Evolutionary conservation across 2,888 invertebrate genomes (phyloP).

Genomic region (Syrista parreyssii): DNA sequence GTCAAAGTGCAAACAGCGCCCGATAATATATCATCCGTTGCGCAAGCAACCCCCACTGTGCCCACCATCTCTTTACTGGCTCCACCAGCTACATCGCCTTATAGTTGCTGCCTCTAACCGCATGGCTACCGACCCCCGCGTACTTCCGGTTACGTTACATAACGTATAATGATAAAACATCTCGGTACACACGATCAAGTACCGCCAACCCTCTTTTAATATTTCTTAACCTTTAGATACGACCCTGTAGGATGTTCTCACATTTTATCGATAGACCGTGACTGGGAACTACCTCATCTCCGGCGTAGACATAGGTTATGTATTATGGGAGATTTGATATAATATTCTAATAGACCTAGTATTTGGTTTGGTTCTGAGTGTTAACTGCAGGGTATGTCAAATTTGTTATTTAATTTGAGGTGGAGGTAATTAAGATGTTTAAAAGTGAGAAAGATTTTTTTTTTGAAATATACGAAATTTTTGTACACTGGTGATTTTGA

Average conservation of each 20-base stretch:
- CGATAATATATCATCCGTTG: slow-evolving; percentile 65
- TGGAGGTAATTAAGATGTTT: background rate
- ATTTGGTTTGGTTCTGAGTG: background rate
- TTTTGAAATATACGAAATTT: background rate
- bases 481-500: background rate
- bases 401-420: background rate
- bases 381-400: background rate
- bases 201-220: slow-evolving; percentile 12
- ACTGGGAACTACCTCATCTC: background rate
- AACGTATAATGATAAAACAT: slow-evolving; percentile 39
- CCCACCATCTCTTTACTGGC: slow-evolving; percentile 2
- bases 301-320: background rate
- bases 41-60: slow-evolving; percentile 37
- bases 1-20: slow-evolving; percentile 66
- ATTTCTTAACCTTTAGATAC: background rate
- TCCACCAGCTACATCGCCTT: background rate
- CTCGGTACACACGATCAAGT: slow-evolving; percentile 38
- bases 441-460: background rate
- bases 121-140: slow-evolving; percentile 36
- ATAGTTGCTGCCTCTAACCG: slow-evolving; percentile 1
- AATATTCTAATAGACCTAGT: background rate
- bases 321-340: background rate
- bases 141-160: background rate
- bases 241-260: background rate
- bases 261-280: background rate